Base-by-base conservation (phyloP, 2,113 vertebrate species). In the Hypomesus transpacificus region DNA sequence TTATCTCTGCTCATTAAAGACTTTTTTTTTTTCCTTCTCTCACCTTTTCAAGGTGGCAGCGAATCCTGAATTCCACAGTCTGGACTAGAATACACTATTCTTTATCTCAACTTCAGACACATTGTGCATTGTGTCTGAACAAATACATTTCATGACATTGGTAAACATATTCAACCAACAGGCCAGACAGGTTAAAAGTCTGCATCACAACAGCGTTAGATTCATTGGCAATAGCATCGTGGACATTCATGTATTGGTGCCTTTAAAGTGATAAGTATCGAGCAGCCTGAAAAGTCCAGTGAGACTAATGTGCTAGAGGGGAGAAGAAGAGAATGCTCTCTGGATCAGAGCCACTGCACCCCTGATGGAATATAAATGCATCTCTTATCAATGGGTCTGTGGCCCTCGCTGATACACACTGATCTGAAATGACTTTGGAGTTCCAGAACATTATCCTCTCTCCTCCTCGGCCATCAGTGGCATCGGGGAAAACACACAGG, bases 351-450 rank as follows among this genome's bases (percentile, higher is more conserved):
- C 14, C 20, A 66, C 52, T 39, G 76, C 72, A 76, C 77, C 82
- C 82, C 82, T 80, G 52, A 52, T 53, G 74, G 82, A 88, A 84
- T 84, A 71, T 81, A 88, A 89, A 85, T 80, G 79, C 52, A 68
- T 75, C 84, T 84, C 84, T 84, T 87, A 87, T 88, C 80, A 84
- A 76, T 73, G 84, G 81, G 65, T 80, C 74, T 39, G 67, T 75
- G 80, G 78, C 82, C 73, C 75, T 79, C 50, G 73, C 76, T 80
- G 82, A 79, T 63, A 72, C 51, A 20, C 70, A 26, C 79, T 70
- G 79, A 87, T 80, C 61, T 89, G 77, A 89, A 88, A 88, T 58
- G 79, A 68, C 76, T 87, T 77, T 66, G 73, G 85, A 74, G 78
- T 89, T 89, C 72, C 72, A 79, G 82, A 90, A 82, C 64, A 83